Percentiles rank a stretch among this genome's conserved stretches.
Evolutionary conservation across 2,113 vertebrate genomes (phyloP).

Genomic region (Sterrhoptilus dennistouni): DNA sequence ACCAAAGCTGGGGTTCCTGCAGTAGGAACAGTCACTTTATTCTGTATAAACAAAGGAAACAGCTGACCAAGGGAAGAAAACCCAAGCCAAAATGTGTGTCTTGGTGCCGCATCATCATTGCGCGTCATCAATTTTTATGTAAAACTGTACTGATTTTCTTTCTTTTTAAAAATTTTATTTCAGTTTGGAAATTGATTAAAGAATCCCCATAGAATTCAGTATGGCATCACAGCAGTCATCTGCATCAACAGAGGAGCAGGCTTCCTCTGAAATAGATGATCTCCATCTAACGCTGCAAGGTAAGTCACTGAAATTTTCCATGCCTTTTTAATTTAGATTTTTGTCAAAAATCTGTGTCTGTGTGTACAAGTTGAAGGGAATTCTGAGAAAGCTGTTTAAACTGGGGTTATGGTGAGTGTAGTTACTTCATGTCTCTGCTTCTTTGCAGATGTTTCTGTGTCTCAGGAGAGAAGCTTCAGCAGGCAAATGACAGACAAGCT

Average conservation of each 20-base stretch:
- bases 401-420: not conserved
- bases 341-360: not conserved
- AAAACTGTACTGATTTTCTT: not conserved
- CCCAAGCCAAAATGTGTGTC: accelerated
- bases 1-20: constrained; percentile 5
- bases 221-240: constrained; percentile 63
- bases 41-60: not conserved
- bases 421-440: not conserved
- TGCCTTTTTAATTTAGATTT: not conserved
- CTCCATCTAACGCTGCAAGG: constrained; percentile 74
- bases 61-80: not conserved
- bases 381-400: not conserved
- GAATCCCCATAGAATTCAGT: not conserved
- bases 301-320: constrained; percentile 4
- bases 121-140: not conserved
- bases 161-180: not conserved
- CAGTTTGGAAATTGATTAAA: constrained; percentile 58
- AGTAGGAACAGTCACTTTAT: not conserved
- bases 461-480: not conserved
- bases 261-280: constrained; percentile 72
- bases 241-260: constrained; percentile 55
- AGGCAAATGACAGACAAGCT: not conserved
- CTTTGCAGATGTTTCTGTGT: not conserved
- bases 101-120: not conserved
- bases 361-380: not conserved